A percentile compares a stretch with the other conserved stretches of the same genome.
Conservation (phyloP, 2,888 invertebrate genomes). For the Ectobius pallidus region DNA sequence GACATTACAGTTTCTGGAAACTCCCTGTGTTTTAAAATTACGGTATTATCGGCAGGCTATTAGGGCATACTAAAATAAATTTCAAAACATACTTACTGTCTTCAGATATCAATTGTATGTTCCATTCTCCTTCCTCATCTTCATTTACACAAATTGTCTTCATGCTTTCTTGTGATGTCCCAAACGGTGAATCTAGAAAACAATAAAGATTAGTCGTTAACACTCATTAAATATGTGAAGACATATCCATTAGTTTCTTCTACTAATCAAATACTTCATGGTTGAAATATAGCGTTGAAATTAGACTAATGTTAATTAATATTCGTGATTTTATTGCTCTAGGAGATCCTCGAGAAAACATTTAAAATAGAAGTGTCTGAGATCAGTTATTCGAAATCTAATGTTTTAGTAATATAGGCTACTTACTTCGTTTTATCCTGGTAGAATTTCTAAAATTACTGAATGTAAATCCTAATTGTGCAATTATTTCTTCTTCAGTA, state of each 20-base stretch:
- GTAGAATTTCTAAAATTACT: background rate
- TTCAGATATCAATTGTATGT: background rate
- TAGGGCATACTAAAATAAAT: background rate
- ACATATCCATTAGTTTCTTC: too few relatives aligned
- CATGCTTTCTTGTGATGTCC: background rate
- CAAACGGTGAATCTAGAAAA: background rate
- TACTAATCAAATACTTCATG: too few relatives aligned
- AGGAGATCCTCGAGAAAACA: too few relatives aligned
- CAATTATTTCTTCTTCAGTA: background rate
- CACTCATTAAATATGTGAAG: too few relatives aligned
- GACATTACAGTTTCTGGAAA: background rate
- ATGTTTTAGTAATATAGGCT: too few relatives aligned
- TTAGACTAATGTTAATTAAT: too few relatives aligned
- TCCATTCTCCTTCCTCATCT: background rate
- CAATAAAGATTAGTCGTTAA: too few relatives aligned
- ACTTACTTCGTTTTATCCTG: background rate
- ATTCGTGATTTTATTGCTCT: too few relatives aligned
- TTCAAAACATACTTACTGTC: background rate
- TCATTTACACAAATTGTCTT: background rate
- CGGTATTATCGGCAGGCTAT: background rate
- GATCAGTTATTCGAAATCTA: too few relatives aligned
- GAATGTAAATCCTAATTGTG: background rate
- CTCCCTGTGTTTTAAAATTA: background rate
- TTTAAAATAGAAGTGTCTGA: too few relatives aligned
- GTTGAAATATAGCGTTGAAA: too few relatives aligned